A percentile compares a stretch with the other conserved stretches of the same genome.
Conservation (phyloP, 2,797 vertebrate genomes). For the Mastacembelus armatus region DNA sequence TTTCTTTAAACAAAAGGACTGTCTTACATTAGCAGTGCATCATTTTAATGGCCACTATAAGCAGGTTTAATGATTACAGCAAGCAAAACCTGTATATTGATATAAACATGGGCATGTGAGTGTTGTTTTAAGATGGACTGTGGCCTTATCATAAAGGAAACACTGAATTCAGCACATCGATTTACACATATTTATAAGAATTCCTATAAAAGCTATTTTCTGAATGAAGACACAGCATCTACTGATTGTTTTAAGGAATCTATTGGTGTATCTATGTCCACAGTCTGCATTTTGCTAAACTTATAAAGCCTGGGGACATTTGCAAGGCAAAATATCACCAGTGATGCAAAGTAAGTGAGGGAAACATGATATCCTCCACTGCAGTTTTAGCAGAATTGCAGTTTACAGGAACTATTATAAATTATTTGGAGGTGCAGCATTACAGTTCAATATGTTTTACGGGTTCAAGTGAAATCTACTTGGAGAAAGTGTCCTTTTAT, state of each 20-base stretch:
- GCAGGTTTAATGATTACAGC: background rate
- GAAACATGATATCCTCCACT: background rate
- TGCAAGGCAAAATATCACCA: conserved; percentile 40
- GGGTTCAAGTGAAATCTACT: too few relatives aligned
- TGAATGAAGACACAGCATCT: too few relatives aligned
- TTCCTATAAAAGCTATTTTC: too few relatives aligned
- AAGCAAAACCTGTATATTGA: background rate
- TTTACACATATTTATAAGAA: background rate
- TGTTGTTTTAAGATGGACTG: too few relatives aligned
- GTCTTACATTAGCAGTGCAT: too few relatives aligned
- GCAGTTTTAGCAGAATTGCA: background rate
- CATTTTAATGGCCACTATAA: background rate
- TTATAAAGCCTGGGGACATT: conserved; percentile 23
- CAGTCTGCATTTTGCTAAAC: background rate
- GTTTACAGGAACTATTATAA: background rate
- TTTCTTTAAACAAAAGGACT: too few relatives aligned
- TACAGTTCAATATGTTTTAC: background rate
- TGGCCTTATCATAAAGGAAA: too few relatives aligned
- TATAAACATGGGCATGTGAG: background rate
- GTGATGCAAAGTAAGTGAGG: background rate
- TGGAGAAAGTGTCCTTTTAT: background rate
- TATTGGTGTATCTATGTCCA: too few relatives aligned
- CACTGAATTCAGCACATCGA: background rate
- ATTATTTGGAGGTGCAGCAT: background rate
- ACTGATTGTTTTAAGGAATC: too few relatives aligned